These are phyloP conservation scores for Penelope pileata DNA, from an alignment of 2,113 vertebrate species.

Conservation along the genomic window DNA sequence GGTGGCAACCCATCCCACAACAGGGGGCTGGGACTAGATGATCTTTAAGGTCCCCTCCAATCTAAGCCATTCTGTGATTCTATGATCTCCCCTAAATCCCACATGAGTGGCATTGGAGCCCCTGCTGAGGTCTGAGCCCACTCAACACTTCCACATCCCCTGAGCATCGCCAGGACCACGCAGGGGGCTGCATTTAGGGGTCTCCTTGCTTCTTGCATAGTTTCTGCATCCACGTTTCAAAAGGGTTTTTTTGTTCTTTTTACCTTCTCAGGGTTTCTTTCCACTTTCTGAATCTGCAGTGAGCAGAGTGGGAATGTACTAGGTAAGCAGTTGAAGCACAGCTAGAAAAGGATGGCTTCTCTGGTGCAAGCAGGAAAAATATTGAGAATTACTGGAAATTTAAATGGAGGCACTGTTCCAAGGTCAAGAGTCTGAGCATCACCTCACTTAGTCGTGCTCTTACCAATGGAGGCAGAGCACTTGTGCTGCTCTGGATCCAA, in stretches of 20 bases:
- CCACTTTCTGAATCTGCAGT: neutral
- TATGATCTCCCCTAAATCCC: neutral
- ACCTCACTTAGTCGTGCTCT: neutral
- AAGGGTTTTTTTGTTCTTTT: neutral
- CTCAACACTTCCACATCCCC: rapidly evolving
- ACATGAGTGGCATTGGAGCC: neutral
- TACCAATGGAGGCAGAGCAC: neutral
- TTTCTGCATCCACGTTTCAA: neutral
- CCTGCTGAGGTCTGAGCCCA: rapidly evolving
- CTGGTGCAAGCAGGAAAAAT: neutral
- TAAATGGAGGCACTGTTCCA: neutral
- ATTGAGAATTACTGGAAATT: conserved; percentile 25
- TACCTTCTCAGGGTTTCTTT: neutral
- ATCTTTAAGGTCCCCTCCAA: too few relatives aligned
- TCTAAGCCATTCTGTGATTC: too few relatives aligned
- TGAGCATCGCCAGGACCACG: rapidly evolving
- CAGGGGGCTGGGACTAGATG: too few relatives aligned
- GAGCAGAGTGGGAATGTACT: neutral
- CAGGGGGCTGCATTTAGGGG: neutral
- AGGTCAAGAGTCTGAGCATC: neutral
- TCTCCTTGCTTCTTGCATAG: neutral
- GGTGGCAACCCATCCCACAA: too few relatives aligned
- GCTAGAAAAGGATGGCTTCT: neutral
- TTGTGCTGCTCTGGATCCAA: neutral
- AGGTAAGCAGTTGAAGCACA: neutral